Base-by-base conservation (phyloP, 2,888 invertebrate genomes). In the Trichogramma dendrolimi region DNA sequence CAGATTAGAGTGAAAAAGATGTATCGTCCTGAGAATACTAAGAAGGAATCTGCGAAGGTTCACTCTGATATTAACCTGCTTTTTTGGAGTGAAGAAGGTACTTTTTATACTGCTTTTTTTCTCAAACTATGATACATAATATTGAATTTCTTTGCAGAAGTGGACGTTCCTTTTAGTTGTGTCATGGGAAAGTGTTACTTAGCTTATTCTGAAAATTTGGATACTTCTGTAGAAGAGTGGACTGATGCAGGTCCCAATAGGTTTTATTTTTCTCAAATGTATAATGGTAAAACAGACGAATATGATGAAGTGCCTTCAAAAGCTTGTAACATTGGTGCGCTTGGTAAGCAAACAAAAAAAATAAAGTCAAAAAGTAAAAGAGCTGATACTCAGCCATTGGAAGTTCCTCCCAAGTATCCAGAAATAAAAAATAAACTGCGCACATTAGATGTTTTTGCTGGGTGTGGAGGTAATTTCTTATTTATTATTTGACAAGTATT, bases 371-470 rank as follows among this genome's bases (percentile, higher is more conserved):
- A 82, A 62, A 83, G 82, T 59, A 82, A 82, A 55, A 71, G 66
- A 14, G 51, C 62, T 5, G 66, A 71, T 56, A 67, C 54, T 14
- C 69, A 70, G 11, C 68, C 67, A 10, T 2, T 76, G 73, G 70
- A 72, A 66, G 59, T 72, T 67, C 65, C 75, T 61, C 61, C 73
- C 63, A 70, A 77, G 62, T 73, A 78, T 74, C 80, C 80, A 7
- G 64, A 70, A 8, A 73, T 82, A 41, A 69, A 83, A 0, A 75
- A 79, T 59, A 86, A 86, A 42, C 73, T 94, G 60, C 80, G 83
- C 67, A 86, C 87, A 47, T 79, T 94, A 70, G 93, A 93, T 73
- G 88, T 93, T 40, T 94, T 94, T 77, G 91, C 92, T 65, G 93
- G 93, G 0, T 92, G 92, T 77, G 93, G 93, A 49, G 93, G 85